Conservation (phyloP, 2,888 invertebrate genomes). For the Arrhopalites spinosus region DNA sequence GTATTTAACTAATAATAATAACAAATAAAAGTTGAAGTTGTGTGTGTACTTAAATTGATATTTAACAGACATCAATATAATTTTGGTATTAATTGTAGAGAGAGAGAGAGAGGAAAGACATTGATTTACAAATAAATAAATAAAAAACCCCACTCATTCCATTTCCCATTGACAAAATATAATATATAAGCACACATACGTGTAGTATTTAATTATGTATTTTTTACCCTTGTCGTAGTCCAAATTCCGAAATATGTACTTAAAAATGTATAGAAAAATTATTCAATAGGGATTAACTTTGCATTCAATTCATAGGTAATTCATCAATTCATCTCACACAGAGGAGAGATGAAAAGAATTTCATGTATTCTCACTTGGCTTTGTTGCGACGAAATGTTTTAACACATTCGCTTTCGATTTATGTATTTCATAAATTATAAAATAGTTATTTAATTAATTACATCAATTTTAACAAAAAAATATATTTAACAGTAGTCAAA, state of each 20-base stretch:
- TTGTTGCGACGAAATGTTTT: background rate
- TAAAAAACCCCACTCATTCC: too few species aligned
- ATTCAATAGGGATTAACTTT: background rate
- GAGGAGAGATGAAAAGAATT: background rate
- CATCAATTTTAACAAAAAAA: background rate
- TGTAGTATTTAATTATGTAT: background rate
- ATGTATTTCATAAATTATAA: background rate
- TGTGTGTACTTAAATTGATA: too few species aligned
- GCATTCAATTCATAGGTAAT: background rate
- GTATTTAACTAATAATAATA: too few species aligned
- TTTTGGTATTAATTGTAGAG: too few species aligned
- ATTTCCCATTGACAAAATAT: constrained; percentile 4
- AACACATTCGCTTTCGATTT: background rate
- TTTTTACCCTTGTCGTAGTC: background rate
- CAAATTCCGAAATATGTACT: background rate
- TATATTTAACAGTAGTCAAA: background rate
- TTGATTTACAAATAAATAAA: constrained; percentile 31
- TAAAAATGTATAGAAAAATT: background rate
- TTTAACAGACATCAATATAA: too few species aligned
- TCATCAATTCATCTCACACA: background rate
- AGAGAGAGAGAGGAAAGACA: too few species aligned
- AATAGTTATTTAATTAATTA: too few species aligned
- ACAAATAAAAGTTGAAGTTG: too few species aligned
- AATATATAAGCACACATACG: too few species aligned
- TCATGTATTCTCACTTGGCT: constrained; percentile 3